Conservation (phyloP, 2,113 vertebrate genomes). For the Melanostigma gelatinosum region DNA sequence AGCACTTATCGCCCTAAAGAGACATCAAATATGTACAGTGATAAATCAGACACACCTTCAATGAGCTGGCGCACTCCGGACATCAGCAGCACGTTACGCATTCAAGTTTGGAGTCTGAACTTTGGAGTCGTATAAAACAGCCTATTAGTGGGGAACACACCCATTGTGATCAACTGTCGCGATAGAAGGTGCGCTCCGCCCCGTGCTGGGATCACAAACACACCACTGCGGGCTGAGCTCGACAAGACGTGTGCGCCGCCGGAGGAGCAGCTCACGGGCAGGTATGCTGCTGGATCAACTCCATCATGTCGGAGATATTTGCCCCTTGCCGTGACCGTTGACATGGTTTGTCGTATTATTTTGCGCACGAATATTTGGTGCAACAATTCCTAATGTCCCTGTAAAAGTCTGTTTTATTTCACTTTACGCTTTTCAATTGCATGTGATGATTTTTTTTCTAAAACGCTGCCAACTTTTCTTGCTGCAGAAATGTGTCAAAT, state of each 20-base stretch:
- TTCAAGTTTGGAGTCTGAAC: background rate
- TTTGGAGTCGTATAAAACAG: background rate
- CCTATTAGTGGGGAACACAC: background rate
- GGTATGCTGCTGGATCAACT: constrained; percentile 17
- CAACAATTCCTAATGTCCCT: background rate
- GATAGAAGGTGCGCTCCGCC: background rate
- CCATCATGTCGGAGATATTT: background rate
- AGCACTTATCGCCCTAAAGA: background rate
- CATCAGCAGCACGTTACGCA: background rate
- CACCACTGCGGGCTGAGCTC: background rate
- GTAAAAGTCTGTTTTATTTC: background rate
- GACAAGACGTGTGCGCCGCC: background rate
- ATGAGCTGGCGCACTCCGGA: background rate
- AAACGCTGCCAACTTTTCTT: background rate
- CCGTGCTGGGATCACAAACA: background rate
- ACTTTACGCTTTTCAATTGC: background rate
- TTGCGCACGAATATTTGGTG: background rate
- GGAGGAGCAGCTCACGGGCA: constrained; percentile 3
- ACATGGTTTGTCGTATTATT: background rate
- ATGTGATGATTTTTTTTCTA: background rate
- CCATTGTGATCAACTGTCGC: background rate
- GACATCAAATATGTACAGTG: constrained; percentile 26
- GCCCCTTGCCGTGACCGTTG: too few species aligned
- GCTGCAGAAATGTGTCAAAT: constrained; percentile 28
- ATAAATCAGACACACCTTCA: constrained; percentile 12